Evolutionary conservation across 2,113 vertebrate species (phyloP).

Genomic region (Ursus arctos): DNA sequence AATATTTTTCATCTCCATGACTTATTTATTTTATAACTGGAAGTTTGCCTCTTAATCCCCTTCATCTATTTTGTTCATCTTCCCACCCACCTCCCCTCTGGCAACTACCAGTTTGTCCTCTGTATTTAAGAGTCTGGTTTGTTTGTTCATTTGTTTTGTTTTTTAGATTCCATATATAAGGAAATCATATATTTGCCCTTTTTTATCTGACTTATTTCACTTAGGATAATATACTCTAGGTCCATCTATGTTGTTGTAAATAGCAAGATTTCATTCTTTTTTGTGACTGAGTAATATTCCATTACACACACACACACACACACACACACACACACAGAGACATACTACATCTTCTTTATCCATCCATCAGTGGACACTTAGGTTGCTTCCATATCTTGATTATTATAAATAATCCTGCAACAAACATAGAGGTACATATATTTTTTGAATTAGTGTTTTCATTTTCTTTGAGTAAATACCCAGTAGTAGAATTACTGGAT

Average conservation of each 20-base stretch:
- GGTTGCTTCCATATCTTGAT: neutral
- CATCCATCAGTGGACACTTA: neutral
- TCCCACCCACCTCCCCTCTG: neutral
- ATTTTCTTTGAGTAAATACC: neutral
- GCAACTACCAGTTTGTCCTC: neutral
- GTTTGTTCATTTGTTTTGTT: neutral
- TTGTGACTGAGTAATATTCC: neutral
- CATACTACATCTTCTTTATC: neutral
- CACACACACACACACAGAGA: neutral
- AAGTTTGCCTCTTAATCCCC: neutral
- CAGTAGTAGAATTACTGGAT: neutral
- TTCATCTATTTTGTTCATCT: neutral
- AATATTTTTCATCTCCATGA: neutral
- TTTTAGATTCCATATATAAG: neutral
- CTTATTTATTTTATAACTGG: neutral
- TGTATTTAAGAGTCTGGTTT: neutral
- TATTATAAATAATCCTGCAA: neutral
- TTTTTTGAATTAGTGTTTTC: neutral
- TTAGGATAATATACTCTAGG: neutral
- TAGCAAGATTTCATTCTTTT: neutral
- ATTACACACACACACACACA: neutral
- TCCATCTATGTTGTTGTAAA: neutral
- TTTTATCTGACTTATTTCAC: neutral
- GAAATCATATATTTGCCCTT: neutral
- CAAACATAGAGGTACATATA: neutral